A percentile compares a stretch with the other conserved stretches of the same genome.
Conservation (phyloP, 2,797 vertebrate species). For the Hyperoplus immaculatus region DNA sequence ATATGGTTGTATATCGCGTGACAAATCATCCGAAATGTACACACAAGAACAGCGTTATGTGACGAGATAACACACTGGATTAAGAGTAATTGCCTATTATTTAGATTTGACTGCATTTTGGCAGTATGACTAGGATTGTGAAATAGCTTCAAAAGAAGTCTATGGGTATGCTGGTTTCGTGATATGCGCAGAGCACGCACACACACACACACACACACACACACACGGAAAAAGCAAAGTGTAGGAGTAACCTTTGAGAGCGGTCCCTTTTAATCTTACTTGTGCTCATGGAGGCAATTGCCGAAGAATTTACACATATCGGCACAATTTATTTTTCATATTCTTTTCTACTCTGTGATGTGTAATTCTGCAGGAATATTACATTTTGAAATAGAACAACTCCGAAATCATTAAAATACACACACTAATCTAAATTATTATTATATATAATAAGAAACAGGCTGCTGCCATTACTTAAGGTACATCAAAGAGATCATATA, state of each 20-base stretch:
- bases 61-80: slow-evolving; percentile 31
- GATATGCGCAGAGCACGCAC: neutral
- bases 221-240: neutral
- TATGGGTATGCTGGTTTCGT: neutral
- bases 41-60: neutral
- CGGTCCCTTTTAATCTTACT: slow-evolving; percentile 9
- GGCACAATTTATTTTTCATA: neutral
- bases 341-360: neutral
- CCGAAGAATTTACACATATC: neutral
- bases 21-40: slow-evolving; percentile 35
- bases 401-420: neutral
- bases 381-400: no score
- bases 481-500: neutral
- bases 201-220: neutral
- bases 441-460: neutral
- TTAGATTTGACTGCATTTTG: slow-evolving; percentile 40
- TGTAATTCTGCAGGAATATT: neutral
- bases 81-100: slow-evolving; percentile 37
- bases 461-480: neutral
- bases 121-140: slow-evolving; percentile 10
- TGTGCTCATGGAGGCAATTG: neutral
- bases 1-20: slow-evolving; percentile 22
- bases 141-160: slow-evolving; percentile 1
- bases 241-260: neutral
- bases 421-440: neutral